Percentiles rank a stretch among this genome's conserved stretches.
These are phyloP conservation scores for Lacanobia wlatinum DNA, from an alignment of 2,888 invertebrate species.

Conservation along the genomic window DNA sequence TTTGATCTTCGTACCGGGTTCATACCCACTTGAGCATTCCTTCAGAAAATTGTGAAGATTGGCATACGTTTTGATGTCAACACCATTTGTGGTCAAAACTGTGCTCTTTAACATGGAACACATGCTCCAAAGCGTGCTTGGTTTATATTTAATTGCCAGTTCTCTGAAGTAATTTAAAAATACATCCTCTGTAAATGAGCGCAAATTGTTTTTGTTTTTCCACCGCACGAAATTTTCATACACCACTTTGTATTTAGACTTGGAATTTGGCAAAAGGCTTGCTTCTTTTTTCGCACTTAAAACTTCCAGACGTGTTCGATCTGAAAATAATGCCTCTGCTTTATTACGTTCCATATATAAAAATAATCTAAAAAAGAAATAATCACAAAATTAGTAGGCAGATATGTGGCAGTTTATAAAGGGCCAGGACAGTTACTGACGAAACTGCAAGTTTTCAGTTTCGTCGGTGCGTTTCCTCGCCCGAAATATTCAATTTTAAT, in stretches of 20 bases:
- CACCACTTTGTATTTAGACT: neutral
- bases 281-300: neutral
- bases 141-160: conserved; percentile 17
- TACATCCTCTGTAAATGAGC: conserved; percentile 22
- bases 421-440: neutral
- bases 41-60: conserved; percentile 12
- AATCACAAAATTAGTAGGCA: neutral
- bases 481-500: too few species aligned
- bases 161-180: conserved; percentile 35
- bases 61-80: conserved; percentile 22
- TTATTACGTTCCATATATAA: neutral
- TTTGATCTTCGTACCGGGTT: neutral
- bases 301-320: neutral
- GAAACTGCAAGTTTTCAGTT: too few species aligned
- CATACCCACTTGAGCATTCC: neutral
- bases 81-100: conserved; percentile 9
- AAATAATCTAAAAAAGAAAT: neutral
- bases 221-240: conserved; percentile 32
- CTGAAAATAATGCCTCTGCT: neutral
- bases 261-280: neutral
- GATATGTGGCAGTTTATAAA: neutral
- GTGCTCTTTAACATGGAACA: conserved; percentile 3
- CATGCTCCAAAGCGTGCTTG: conserved; percentile 8
- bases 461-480: too few species aligned
- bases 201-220: conserved; percentile 9